Evolutionary conservation across 2,113 vertebrate genomes (phyloP).

Genomic region (Ardeotis arabs): DNA sequence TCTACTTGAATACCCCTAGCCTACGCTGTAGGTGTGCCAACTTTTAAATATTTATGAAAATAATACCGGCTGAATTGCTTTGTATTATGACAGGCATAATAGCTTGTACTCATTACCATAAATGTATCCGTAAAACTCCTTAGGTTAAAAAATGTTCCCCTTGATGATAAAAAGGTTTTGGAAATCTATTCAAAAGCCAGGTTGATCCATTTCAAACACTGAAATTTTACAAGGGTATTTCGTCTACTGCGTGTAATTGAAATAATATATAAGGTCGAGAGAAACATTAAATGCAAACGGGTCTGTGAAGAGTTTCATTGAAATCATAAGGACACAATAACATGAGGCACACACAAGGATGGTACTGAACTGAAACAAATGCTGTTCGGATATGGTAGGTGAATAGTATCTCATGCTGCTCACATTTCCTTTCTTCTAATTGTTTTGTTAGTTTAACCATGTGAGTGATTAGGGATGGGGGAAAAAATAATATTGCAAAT

Average conservation of each 20-base stretch:
- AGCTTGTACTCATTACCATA: conserved; percentile 19
- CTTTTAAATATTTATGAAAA: conserved; percentile 44
- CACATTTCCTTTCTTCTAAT: background rate
- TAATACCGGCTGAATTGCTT: background rate
- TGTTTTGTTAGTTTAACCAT: background rate
- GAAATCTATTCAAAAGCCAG: background rate
- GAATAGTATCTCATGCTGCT: background rate
- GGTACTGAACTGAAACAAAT: background rate
- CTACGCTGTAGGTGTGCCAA: background rate
- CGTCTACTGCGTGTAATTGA: background rate
- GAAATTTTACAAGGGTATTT: background rate
- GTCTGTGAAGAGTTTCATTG: background rate
- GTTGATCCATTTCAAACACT: background rate
- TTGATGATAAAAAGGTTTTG: background rate
- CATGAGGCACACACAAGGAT: background rate
- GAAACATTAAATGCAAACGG: background rate
- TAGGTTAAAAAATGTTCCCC: background rate
- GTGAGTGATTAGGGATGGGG: background rate
- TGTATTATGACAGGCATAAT: conserved; percentile 15
- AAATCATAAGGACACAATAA: background rate
- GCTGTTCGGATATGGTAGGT: background rate
- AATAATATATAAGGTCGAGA: background rate
- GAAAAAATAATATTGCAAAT: background rate
- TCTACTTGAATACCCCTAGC: background rate
- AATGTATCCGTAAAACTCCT: background rate